Base-by-base conservation (phyloP, 2,113 vertebrate genomes). In the Poecile atricapillus region DNA sequence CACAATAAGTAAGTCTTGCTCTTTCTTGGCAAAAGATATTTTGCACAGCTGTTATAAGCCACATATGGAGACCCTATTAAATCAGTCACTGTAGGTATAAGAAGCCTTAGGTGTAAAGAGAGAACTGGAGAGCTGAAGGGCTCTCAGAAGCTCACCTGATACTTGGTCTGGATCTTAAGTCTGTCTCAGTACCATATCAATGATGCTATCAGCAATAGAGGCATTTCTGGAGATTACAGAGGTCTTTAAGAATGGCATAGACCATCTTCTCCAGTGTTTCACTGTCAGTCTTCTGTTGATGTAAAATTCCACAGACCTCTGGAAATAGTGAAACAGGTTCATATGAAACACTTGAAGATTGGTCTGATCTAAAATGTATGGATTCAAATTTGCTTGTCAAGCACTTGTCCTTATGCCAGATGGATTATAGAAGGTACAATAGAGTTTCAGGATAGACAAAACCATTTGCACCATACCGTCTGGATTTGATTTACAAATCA, bases 401-500 rank as follows among this genome's bases (percentile, higher is more conserved):
- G 41, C 3, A 41, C 15, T 76, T 67, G 18, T 46, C 15, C 67
- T 50, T 60, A 37, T 70, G 18, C 37, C 43, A 74, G 46, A 43
- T 33, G 37, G 31, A 58, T 77, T 89, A 37, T 8, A 60, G 33
- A 76, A 53, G 11, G 44, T 30, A 56, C 13, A 19, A 64, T 3
- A 71, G 21, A 62, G 30, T 84, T 89, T 93, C 47, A 70, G 52
- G 25, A 37, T 10, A 59, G 19, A 69, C 67, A 31, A 39, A 43
- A 7, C 0, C 5, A 53, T 46, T 80, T 58, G 5, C 58, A 67
- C 47, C 8, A 62, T 70, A 58, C 39, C 39, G 60, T 68, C 33
- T 71, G n/a, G 44, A 87, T 76, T 88, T 94, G 55, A 83, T 92
- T 91, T 89, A 84, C 12, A 87, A 92, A 79, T 56, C 43, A 71